Conservation (phyloP, 1,140 invertebrate genomes). For the Hycleus cichorii region DNA sequence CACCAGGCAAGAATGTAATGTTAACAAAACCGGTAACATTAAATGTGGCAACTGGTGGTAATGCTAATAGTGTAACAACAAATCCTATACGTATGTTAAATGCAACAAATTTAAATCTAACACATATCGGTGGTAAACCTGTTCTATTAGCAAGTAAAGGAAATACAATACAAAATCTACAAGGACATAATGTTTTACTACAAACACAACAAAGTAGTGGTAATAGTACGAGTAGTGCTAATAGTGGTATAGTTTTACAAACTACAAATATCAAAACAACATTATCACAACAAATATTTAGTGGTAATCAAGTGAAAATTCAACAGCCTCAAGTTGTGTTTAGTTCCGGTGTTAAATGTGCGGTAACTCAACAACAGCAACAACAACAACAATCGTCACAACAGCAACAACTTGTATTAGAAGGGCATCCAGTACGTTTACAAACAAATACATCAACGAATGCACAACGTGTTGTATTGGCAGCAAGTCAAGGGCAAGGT, state of each 20-base stretch:
- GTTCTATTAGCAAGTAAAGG: slow-evolving; percentile 52
- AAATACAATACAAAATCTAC: slow-evolving; percentile 41
- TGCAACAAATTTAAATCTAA: slow-evolving; percentile 44
- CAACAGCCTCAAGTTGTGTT: slow-evolving; percentile 30
- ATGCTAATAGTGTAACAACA: slow-evolving; percentile 16
- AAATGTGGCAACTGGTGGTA: slow-evolving; percentile 17
- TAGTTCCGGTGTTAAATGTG: slow-evolving; percentile 18
- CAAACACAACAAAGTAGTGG: slow-evolving; percentile 23
- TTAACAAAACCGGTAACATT: slow-evolving; percentile 23
- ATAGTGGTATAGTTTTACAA: slow-evolving; percentile 9
- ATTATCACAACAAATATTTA: slow-evolving; percentile 28
- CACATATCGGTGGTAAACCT: slow-evolving; percentile 57
- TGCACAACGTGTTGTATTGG: slow-evolving; percentile 53
- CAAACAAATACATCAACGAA: slow-evolving; percentile 28
- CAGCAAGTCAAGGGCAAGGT: slow-evolving; percentile 51
- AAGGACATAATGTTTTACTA: slow-evolving; percentile 38
- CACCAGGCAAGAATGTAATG: slow-evolving; percentile 17
- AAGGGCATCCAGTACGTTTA: slow-evolving; percentile 37
- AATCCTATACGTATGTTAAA: slow-evolving; percentile 48
- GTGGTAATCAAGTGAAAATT: slow-evolving; percentile 21
- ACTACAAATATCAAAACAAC: slow-evolving; percentile 23
- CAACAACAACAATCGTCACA: slow-evolving; percentile 1
- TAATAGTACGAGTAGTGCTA: neutral
- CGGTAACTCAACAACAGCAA: neutral
- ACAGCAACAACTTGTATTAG: slow-evolving; percentile 40